A percentile compares a stretch with the other conserved stretches of the same genome.
Evolutionary conservation across 2,113 vertebrate species (phyloP).

Genomic region (Scolopax mira): DNA sequence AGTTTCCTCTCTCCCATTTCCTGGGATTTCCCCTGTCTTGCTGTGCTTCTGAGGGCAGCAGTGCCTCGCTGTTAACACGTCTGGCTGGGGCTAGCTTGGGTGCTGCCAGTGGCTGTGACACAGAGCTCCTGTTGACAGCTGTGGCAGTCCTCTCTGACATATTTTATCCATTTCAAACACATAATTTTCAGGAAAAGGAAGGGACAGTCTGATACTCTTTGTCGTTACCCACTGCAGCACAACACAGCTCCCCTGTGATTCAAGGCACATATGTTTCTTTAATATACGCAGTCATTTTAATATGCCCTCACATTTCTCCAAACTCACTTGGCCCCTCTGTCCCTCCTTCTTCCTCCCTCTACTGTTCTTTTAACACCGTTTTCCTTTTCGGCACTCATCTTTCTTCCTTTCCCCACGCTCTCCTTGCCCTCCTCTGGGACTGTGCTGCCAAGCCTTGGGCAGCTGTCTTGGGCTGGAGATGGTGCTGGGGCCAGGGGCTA

Average conservation of each 20-base stretch:
- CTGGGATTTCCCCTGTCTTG: fast-evolving
- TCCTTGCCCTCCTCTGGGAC: background rate
- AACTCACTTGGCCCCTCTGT: background rate
- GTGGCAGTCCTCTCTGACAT: background rate
- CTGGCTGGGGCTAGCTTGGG: background rate
- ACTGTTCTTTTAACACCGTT: background rate
- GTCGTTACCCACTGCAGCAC: background rate
- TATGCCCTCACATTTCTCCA: background rate
- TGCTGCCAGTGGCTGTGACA: background rate
- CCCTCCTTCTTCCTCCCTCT: background rate
- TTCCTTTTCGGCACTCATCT: background rate
- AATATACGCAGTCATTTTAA: background rate
- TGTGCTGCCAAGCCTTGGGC: background rate
- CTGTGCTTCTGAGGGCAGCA: background rate
- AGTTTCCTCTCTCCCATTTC: background rate
- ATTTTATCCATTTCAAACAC: background rate
- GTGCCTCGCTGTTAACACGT: background rate
- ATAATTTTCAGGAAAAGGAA: background rate
- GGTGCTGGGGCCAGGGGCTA: background rate
- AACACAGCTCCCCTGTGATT: background rate
- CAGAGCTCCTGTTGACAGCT: background rate
- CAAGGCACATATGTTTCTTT: background rate
- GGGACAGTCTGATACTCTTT: background rate
- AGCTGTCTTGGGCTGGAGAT: background rate
- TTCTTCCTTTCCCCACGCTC: background rate